Conservation (phyloP, 2,888 invertebrate genomes). For the Zootermopsis nevadensis region DNA sequence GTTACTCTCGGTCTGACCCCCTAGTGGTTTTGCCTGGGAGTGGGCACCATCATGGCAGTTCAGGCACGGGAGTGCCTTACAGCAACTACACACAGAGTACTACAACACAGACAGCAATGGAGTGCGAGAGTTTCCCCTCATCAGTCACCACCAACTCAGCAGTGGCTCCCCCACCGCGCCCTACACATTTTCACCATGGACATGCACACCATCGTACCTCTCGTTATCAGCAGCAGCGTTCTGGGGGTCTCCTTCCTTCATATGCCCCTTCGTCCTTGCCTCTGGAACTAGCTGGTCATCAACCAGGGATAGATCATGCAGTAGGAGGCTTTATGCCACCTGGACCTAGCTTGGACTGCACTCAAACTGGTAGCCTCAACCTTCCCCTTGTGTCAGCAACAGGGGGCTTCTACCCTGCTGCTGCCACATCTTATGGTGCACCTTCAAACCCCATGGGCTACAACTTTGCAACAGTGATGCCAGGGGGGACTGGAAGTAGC, state of each 20-base stretch:
- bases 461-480: conserved; percentile 41
- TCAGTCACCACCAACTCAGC: conserved; percentile 20
- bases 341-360: conserved; percentile 58
- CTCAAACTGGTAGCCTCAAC: conserved; percentile 62
- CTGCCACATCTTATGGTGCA: conserved; percentile 40
- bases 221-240: conserved; percentile 56
- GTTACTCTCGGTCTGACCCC: conserved; percentile 59
- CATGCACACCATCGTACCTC: conserved; percentile 50
- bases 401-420: conserved; percentile 46
- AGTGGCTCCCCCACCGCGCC: conserved; percentile 67
- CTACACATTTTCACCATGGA: conserved; percentile 56
- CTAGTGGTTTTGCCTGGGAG: conserved; percentile 5
- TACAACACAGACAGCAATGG: conserved; percentile 67
- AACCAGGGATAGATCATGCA: conserved; percentile 58
- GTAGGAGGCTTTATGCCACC: conserved; percentile 52
- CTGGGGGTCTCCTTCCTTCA: conserved; percentile 61
- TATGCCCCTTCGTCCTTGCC: conserved; percentile 56
- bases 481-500: conserved; percentile 33
- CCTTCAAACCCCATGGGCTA: conserved; percentile 38
- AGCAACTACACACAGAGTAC: conserved; percentile 46
- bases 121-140: conserved; percentile 70
- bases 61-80: conserved; percentile 24
- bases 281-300: conserved; percentile 55
- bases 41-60: conserved; percentile 58
- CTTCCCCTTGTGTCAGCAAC: conserved; percentile 58